Evolutionary conservation across 2,888 invertebrate genomes (phyloP), one percentile per base, ranked within the genome.

Genomic region (Rotaria macrura): DNA sequence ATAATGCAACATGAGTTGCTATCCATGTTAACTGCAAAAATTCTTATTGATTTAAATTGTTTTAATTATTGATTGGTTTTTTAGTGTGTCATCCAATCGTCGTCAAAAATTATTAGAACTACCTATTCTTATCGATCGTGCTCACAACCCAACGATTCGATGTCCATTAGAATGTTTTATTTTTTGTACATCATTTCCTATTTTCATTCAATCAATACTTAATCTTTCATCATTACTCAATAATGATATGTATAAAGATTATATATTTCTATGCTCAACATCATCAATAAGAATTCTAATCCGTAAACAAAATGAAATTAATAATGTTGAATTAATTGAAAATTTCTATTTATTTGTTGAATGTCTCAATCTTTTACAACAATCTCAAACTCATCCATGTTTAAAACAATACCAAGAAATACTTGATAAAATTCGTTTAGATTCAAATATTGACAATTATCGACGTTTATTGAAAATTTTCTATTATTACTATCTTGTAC

Each of bases 181-280:
- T 43, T 79, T 79, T 43, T 79, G 79, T 79, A 79, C 79, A 79
- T 43, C 43, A 12, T 79, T 79, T 79, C 79, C 79, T 25, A n/a
- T 79, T 4, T 79, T n/a, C n/a, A n/a, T 79, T 25, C 43, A 79
- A 43, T 79, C 79, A 25, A 12, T 43, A 43, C 12, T 79, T 10
- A 43, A 43, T n/a, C n/a, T 79, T 25, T 65, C 65, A 12, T 2
- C 20, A 34, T 34, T 65, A 20, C 34, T 65, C 9, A 65, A 29
- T 65, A 34, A 34, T 20, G 65, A 65, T 6, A 7, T 20, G 20
- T 65, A 65, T 65, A 65, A 34, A 65, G 65, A 65, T 65, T 38
- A 65, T 65, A 38, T 65, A 65, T 65, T 65, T 34, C 17, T 65
- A 29, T 38, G 34, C 38, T 29, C 34, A 38, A 65, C 65, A 65